Conservation (phyloP, 2,113 vertebrate genomes). For the Calyptommatus sinebrachiatus region DNA sequence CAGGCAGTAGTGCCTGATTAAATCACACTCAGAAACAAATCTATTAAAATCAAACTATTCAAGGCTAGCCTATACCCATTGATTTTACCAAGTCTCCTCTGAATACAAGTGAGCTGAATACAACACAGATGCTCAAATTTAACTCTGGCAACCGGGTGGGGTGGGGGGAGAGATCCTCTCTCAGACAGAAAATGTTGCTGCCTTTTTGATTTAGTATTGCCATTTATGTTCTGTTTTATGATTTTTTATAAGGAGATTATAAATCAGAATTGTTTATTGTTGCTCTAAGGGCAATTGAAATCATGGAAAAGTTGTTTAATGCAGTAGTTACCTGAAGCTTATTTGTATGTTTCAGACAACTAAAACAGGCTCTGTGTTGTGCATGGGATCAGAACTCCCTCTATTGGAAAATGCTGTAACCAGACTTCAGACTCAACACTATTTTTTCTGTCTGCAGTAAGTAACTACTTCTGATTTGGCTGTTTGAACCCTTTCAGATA, state of each 20-base stretch:
- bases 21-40: neutral
- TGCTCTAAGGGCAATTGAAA: neutral
- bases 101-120: neutral
- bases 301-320: slow-evolving; percentile 1
- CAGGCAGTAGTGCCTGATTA: neutral
- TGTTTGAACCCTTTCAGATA: neutral
- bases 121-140: slow-evolving; percentile 8
- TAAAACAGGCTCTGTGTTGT: neutral
- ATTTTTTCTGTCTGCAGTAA: neutral
- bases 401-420: slow-evolving; percentile 31
- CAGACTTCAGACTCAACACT: neutral
- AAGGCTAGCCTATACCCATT: neutral
- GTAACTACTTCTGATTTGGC: neutral
- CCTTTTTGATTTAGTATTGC: slow-evolving; percentile 7
- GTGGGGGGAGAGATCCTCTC: too few species aligned
- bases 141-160: neutral
- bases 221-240: neutral
- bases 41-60: neutral
- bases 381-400: slow-evolving; percentile 48
- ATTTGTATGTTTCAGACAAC: slow-evolving; percentile 14
- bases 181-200: neutral
- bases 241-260: neutral
- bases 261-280: slow-evolving; percentile 7
- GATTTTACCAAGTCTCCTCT: neutral
- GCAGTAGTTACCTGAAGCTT: neutral